Conservation (phyloP, 2,888 invertebrate genomes). For the Ophion ellenae region DNA sequence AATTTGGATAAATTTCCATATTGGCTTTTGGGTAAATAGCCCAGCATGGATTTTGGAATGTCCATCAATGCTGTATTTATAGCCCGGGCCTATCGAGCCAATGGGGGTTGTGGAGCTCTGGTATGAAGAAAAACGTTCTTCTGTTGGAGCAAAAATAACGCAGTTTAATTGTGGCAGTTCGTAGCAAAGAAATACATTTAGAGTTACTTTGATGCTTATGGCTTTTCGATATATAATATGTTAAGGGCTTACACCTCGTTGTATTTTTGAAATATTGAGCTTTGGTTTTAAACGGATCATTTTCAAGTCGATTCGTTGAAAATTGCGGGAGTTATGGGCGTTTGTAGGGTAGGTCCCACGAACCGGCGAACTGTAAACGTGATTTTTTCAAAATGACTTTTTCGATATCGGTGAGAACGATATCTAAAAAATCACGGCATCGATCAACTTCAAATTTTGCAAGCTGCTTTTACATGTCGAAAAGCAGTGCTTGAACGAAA, state of each 20-base stretch:
- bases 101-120: background rate
- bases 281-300: no score
- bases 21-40: conserved; percentile 20
- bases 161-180: background rate
- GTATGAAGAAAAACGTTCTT: background rate
- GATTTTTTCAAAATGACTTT: no score
- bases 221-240: no score
- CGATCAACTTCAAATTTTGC: background rate
- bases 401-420: background rate
- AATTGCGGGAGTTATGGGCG: no score
- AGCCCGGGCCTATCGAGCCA: background rate
- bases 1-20: conserved; percentile 64
- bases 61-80: conserved; percentile 31
- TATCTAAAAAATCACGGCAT: background rate
- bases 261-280: no score
- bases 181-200: background rate
- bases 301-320: no score
- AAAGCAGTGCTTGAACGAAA: no score
- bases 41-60: conserved; percentile 35
- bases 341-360: no score
- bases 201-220: no score
- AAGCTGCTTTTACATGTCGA: background rate
- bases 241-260: no score
- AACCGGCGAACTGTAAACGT: no score
- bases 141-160: background rate